Evolutionary conservation across 2,888 invertebrate genomes (phyloP).

Genomic region (Branchellion lobata): DNA sequence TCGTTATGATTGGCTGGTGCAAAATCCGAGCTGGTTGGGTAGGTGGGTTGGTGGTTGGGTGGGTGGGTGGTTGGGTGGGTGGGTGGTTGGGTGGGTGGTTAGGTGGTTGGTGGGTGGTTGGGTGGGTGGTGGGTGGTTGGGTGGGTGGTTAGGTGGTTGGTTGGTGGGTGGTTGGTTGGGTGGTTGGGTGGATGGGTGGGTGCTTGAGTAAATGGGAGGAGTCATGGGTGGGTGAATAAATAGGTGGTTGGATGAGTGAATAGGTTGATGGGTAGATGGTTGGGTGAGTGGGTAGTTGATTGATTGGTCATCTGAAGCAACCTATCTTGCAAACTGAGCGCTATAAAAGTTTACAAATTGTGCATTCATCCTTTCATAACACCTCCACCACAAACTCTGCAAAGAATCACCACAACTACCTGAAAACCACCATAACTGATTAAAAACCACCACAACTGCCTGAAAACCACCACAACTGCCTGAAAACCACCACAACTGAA

Average conservation of each 20-base stretch:
- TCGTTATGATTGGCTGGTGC: slow-evolving; percentile 74
- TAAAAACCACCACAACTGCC: too few relatives aligned
- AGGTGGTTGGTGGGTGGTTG: background rate
- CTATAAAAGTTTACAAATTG: too few relatives aligned
- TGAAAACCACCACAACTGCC: too few relatives aligned
- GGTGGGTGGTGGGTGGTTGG: background rate
- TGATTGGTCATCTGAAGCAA: too few relatives aligned
- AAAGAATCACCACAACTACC: too few relatives aligned
- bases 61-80: background rate
- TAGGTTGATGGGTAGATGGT: background rate
- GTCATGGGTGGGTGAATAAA: background rate
- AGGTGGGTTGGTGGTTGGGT: background rate
- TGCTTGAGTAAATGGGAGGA: background rate
- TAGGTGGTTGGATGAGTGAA: too few relatives aligned
- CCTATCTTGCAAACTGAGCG: too few relatives aligned
- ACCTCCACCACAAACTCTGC: too few relatives aligned
- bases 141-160: background rate
- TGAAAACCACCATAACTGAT: too few relatives aligned
- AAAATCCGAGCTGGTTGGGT: slow-evolving; percentile 38
- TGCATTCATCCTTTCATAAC: too few relatives aligned
- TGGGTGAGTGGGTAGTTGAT: background rate
- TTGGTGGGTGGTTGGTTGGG: background rate
- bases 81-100: background rate
- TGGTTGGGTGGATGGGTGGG: background rate
- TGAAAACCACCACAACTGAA: too few relatives aligned